Percentiles rank a stretch among this genome's conserved stretches.
Evolutionary conservation across 1,140 invertebrate genomes (phyloP).

Genomic region (Formica exsecta): DNA sequence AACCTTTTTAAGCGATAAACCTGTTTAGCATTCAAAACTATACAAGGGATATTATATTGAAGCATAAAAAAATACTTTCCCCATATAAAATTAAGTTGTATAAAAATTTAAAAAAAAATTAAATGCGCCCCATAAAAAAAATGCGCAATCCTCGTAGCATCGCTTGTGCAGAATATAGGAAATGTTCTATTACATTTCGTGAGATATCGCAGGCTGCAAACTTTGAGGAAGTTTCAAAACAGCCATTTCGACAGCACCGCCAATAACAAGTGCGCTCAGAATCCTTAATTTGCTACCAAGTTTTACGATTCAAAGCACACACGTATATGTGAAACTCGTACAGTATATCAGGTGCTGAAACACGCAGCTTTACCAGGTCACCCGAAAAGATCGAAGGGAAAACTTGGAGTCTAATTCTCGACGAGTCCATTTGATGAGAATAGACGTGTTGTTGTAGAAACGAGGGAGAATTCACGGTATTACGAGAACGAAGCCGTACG

Average conservation of each 20-base stretch:
- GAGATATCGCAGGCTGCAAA: constrained; percentile 22
- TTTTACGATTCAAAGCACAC: constrained; percentile 25
- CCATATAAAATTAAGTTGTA: neutral
- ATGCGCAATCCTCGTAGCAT: neutral
- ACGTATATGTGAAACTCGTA: neutral
- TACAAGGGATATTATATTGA: neutral
- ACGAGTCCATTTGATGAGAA: constrained; percentile 13
- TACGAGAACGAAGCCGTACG: constrained; percentile 66
- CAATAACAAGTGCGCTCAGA: constrained; percentile 19
- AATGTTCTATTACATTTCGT: neutral
- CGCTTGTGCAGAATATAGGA: neutral
- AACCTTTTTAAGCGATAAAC: neutral
- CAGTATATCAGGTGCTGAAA: neutral
- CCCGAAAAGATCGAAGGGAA: constrained; percentile 13
- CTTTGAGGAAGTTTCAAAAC: constrained; percentile 26
- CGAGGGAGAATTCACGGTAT: constrained; percentile 5
- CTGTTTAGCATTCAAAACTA: neutral
- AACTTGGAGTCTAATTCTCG: neutral
- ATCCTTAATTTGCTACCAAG: constrained; percentile 39
- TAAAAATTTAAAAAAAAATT: constrained; percentile 13
- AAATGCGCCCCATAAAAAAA: neutral
- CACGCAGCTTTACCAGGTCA: neutral
- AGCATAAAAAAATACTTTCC: neutral
- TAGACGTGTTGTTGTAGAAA: constrained; percentile 9
- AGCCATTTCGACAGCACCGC: constrained; percentile 38